Base-by-base conservation (phyloP, 2,113 vertebrate genomes). In the Saguinus imperator region DNA sequence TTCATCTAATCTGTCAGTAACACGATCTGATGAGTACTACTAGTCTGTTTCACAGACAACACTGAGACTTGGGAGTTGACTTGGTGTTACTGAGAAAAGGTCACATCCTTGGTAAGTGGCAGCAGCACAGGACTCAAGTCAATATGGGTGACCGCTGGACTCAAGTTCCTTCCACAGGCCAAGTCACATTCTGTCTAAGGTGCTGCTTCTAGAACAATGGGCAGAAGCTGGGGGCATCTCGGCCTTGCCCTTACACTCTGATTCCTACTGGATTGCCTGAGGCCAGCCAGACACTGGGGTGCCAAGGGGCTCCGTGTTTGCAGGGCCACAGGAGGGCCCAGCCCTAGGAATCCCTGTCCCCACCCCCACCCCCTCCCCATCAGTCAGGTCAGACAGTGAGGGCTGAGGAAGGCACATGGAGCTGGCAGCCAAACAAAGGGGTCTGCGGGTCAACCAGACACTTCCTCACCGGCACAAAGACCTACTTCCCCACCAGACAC, bases 381-480 rank as follows among this genome's bases (percentile, higher is more conserved):
- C 79, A 9, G 13, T 6, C 17, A n/a, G 72, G 45, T 92, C 89
- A 92, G 97, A 95, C 94, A 48, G 72, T 10, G 80, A 70, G 76
- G 55, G 77, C 75, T 7, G 58, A 73, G 92, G 93, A 87, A 87
- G 66, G 27, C 79, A 12, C n/a, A 20, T 1, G 9, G 18, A 18
- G 48, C 92, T 77, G 94, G 87, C 95, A 55, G 84, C 70, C 80
- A 45, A 29, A 97, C 95, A 97, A 96, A 97, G 80, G 94, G 95
- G 96, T 95, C 87, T 91, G 77, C 79, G 27, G 35, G 77, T 68
- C 96, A 43, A 93, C 25, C 40, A 21, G 55, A 89, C 48, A 66
- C 80, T 97, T 92, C 88, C 96, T 98, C 76, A 27, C 75, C 2
- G 0, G 6, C 76, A 95, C 94, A 96, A 25, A 96, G 58, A 84